Percentiles rank a stretch among this genome's conserved stretches.
phyloP scores from a whole-genome alignment of 2,888 invertebrate genomes.

The Phortica magna region DNA sequence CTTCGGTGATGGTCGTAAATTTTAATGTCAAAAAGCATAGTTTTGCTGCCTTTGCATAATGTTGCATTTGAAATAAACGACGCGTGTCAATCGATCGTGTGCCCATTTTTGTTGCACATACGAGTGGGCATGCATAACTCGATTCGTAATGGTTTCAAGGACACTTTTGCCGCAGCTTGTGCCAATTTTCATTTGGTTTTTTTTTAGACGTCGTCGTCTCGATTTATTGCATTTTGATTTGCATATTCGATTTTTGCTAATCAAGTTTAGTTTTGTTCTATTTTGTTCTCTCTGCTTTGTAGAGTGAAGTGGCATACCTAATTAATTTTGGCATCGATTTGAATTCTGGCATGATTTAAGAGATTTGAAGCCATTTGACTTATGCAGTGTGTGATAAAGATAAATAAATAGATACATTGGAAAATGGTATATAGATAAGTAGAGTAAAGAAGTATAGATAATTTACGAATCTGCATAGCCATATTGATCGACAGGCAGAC shows the following conservation, averaged over 20 bases:
- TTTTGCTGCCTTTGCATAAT: constrained; percentile 53
- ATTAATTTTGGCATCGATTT: background rate
- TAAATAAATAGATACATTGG: too few species aligned
- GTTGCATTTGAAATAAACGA: constrained; percentile 37
- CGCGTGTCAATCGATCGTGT: constrained; percentile 10
- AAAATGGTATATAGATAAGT: too few species aligned
- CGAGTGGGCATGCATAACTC: constrained; percentile 71
- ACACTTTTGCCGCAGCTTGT: constrained; percentile 47
- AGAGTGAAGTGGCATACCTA: constrained; percentile 28
- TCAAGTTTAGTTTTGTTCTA: constrained; percentile 24
- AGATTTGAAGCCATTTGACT: too few species aligned
- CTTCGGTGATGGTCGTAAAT: constrained; percentile 55
- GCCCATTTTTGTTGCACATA: constrained; percentile 26
- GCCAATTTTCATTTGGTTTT: constrained; percentile 19
- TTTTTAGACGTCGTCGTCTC: background rate
- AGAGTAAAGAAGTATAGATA: too few species aligned
- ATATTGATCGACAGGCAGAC: too few species aligned
- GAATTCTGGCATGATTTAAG: too few species aligned
- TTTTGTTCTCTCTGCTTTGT: constrained; percentile 3
- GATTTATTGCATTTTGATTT: constrained; percentile 45
- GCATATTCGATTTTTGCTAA: constrained; percentile 46
- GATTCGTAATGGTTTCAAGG: constrained; percentile 63
- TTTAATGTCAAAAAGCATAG: constrained; percentile 65
- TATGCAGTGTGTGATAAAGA: too few species aligned
- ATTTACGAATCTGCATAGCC: too few species aligned